These are phyloP conservation scores for Sinocyclocheilus rhinocerous DNA, from an alignment of 2,113 vertebrate genomes.

Conservation along the genomic window DNA sequence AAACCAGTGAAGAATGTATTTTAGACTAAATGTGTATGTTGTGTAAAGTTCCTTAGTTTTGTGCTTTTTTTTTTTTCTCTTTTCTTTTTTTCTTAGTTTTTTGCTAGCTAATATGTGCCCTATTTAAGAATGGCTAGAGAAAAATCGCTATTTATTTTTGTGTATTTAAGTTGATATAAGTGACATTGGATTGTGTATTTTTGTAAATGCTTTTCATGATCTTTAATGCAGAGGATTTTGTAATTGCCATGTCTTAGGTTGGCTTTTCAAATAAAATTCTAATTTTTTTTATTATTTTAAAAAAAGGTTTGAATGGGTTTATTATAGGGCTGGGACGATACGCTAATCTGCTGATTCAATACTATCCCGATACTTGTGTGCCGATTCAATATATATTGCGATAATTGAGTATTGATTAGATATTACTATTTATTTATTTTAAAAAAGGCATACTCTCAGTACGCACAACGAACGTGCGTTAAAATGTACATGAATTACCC, in stretches of 20 bases:
- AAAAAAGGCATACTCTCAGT: too few relatives aligned
- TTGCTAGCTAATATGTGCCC: conserved; percentile 20
- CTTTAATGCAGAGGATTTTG: conserved; percentile 49
- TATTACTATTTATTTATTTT: too few relatives aligned
- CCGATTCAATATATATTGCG: too few relatives aligned
- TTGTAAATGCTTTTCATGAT: conserved; percentile 49
- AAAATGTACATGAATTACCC: too few relatives aligned
- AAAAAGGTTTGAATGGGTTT: not conserved
- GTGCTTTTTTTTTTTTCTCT: not conserved
- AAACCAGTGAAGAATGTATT: conserved; percentile 46
- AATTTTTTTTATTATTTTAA: conserved; percentile 35
- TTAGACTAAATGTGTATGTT: conserved; percentile 49
- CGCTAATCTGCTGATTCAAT: too few relatives aligned
- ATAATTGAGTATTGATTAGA: too few relatives aligned
- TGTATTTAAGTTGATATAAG: conserved; percentile 45
- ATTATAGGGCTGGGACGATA: too few relatives aligned
- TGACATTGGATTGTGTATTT: conserved; percentile 55
- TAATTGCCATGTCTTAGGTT: conserved; percentile 51
- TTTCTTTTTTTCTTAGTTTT: not conserved
- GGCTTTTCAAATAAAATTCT: conserved; percentile 56
- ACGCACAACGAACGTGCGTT: too few relatives aligned
- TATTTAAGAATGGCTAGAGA: conserved; percentile 39
- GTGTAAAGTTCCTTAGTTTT: conserved; percentile 45
- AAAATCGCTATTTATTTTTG: conserved; percentile 56
- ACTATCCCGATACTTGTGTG: too few relatives aligned